Evolutionary conservation across 1,140 invertebrate species (phyloP).

Genomic region (Hylyphantes graminicola): DNA sequence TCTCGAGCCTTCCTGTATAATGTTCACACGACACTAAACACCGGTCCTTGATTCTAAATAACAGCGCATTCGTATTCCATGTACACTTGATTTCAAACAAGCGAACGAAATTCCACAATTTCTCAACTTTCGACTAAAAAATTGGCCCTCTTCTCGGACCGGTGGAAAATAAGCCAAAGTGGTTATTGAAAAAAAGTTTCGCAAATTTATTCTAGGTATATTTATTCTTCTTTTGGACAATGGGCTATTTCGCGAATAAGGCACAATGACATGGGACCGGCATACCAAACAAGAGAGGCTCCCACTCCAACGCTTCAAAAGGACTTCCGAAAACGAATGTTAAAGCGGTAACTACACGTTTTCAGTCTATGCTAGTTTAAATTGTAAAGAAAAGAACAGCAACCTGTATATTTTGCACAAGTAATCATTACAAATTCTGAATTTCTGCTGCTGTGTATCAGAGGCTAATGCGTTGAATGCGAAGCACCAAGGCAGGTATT

Average conservation of each 20-base stretch:
- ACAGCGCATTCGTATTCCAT: slow-evolving; percentile 12
- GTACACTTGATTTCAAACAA: slow-evolving; percentile 9
- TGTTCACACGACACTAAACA: no score
- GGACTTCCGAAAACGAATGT: background rate
- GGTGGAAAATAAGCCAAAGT: slow-evolving; percentile 36
- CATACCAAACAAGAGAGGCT: slow-evolving; percentile 37
- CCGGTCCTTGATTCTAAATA: slow-evolving; percentile 1
- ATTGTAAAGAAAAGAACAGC: no score
- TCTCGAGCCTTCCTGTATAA: no score
- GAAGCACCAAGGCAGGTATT: no score
- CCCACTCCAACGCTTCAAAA: background rate
- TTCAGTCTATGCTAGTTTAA: no score
- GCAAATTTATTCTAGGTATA: slow-evolving; percentile 26
- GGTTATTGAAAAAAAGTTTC: slow-evolving; percentile 15
- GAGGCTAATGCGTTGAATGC: no score
- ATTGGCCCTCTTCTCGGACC: background rate
- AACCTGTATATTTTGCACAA: no score
- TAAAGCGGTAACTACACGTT: no score
- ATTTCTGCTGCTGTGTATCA: no score
- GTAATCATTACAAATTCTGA: no score
- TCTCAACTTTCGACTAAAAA: background rate
- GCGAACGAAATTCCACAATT: slow-evolving; percentile 17
- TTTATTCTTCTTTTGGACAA: slow-evolving; percentile 38
- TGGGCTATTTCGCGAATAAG: slow-evolving; percentile 35
- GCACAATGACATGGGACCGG: slow-evolving; percentile 36